phyloP scores from a whole-genome alignment of 1,140 invertebrate genomes.

The Drosophila eugracilis region DNA sequence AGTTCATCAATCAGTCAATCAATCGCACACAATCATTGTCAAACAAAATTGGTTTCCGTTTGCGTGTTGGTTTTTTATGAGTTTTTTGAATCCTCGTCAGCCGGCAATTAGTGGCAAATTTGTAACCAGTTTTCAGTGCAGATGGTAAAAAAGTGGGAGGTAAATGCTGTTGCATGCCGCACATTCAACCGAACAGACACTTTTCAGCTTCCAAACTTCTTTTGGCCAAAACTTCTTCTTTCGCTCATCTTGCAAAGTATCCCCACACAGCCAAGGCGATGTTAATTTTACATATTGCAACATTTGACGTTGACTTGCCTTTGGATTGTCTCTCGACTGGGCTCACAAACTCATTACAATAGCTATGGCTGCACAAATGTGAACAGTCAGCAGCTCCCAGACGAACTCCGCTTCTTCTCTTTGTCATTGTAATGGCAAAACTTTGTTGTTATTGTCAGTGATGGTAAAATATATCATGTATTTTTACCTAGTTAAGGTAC shows the following conservation, averaged over 20 bases:
- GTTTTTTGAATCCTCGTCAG: constrained; percentile 48
- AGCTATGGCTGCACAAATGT: constrained; percentile 76
- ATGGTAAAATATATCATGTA: not conserved
- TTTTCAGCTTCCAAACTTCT: constrained; percentile 27
- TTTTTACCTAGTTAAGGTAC: not conserved
- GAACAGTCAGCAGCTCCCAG: constrained; percentile 55
- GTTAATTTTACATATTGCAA: constrained; percentile 79
- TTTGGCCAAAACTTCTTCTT: constrained; percentile 23
- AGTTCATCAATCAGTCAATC: constrained; percentile 70
- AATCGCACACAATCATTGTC: constrained; percentile 49
- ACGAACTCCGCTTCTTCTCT: not conserved
- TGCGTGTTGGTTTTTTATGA: constrained; percentile 39
- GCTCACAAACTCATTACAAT: constrained; percentile 74
- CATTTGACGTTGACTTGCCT: constrained; percentile 55
- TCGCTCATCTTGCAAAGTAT: constrained; percentile 6
- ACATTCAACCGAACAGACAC: constrained; percentile 38
- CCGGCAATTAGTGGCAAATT: constrained; percentile 68
- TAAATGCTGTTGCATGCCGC: constrained; percentile 7
- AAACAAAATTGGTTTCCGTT: constrained; percentile 55
- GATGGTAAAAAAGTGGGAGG: constrained; percentile 11
- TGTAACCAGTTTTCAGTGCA: constrained; percentile 41
- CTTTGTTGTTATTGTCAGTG: constrained; percentile 41
- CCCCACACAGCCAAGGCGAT: constrained; percentile 18
- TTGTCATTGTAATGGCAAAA: constrained; percentile 55
- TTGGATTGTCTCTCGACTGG: constrained; percentile 28